A percentile compares a stretch with the other conserved stretches of the same genome.
phyloP scores from a whole-genome alignment of 2,797 vertebrate species.

The Holocentrus rufus region DNA sequence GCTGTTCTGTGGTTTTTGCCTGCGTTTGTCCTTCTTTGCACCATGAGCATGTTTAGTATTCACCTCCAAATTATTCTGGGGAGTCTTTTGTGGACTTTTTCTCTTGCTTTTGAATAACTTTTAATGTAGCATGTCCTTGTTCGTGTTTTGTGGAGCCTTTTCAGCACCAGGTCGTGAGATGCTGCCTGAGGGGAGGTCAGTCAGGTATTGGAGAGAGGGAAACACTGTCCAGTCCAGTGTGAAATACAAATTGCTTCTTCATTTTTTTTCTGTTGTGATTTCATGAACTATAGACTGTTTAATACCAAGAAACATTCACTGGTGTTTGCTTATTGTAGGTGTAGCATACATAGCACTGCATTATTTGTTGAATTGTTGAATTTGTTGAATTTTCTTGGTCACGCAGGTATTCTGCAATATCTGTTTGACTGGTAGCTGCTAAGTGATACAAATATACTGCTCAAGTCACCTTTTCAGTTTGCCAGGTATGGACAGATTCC shows the following conservation, averaged over 20 bases:
- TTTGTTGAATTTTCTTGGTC: no score
- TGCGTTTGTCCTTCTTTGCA: not conserved
- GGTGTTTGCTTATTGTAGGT: not conserved
- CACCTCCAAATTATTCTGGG: not conserved
- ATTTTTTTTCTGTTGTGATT: not conserved
- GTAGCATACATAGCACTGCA: no score
- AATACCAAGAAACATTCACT: not conserved
- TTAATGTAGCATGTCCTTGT: slow-evolving; percentile 3
- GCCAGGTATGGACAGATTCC: not conserved
- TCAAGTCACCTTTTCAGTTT: not conserved
- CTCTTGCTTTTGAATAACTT: not conserved
- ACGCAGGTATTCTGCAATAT: no score
- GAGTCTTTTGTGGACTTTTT: not conserved
- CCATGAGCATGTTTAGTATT: not conserved
- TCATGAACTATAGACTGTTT: not conserved
- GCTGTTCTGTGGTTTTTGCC: not conserved
- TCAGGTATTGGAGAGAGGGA: not conserved
- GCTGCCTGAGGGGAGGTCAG: not conserved
- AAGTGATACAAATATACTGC: not conserved
- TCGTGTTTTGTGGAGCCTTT: slow-evolving; percentile 1
- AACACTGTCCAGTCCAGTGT: not conserved
- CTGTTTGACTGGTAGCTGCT: no score
- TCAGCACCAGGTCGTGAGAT: not conserved
- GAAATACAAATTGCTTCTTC: not conserved
- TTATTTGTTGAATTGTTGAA: no score